These are phyloP conservation scores for Andrena chrysosceles DNA, from an alignment of 2,888 invertebrate species.

Conservation along the genomic window DNA sequence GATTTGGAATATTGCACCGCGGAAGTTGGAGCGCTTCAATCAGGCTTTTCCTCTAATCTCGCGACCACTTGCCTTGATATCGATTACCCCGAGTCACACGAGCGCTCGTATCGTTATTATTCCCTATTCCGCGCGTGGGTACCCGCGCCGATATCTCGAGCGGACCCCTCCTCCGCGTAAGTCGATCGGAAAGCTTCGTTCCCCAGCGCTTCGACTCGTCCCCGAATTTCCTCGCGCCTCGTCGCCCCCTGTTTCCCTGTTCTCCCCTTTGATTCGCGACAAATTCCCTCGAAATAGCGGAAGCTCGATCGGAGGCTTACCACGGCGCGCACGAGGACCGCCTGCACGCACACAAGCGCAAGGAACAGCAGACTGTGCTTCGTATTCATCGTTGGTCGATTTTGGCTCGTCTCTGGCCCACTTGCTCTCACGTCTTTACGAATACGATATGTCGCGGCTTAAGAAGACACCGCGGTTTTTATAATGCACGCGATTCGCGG, in stretches of 20 bases:
- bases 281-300: not conserved
- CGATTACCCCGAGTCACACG: conserved; percentile 28
- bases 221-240: not conserved
- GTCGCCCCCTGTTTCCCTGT: not conserved
- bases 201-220: not conserved
- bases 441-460: conserved; percentile 25
- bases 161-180: not conserved
- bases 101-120: conserved; percentile 21
- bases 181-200: conserved; percentile 15
- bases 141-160: conserved; percentile 18
- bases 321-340: conserved; percentile 66
- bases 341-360: conserved; percentile 61
- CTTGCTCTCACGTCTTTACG: conserved; percentile 7
- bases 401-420: not conserved
- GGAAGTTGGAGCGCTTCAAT: conserved; percentile 28
- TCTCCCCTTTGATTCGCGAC: no score
- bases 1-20: not conserved
- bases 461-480: conserved; percentile 66
- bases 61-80: conserved; percentile 30
- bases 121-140: not conserved
- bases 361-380: conserved; percentile 41
- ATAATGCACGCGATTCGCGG: conserved; percentile 71
- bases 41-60: conserved; percentile 34
- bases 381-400: conserved; percentile 37
- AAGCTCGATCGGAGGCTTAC: conserved; percentile 63